Evolutionary conservation across 2,888 invertebrate species (phyloP).

Genomic region (Neria commutata): DNA sequence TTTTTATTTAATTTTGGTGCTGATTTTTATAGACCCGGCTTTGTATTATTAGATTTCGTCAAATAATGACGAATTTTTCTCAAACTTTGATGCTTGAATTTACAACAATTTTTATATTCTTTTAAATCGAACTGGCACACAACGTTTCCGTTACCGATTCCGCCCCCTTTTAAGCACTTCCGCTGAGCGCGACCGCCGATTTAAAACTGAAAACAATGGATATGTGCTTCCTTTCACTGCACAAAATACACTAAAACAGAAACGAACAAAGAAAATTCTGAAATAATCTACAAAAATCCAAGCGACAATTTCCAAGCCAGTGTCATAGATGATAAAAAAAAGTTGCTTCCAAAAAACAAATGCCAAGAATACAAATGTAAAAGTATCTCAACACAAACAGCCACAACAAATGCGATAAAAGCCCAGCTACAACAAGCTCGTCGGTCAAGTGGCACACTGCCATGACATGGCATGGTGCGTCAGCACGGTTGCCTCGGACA

Average conservation of each 20-base stretch:
- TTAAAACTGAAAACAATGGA: constrained; percentile 27
- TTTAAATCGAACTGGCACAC: not conserved
- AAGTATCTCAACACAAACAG: no score
- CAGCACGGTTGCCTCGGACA: no score
- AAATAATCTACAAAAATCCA: constrained; percentile 12
- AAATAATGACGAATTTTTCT: no score
- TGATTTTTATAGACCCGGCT: no score
- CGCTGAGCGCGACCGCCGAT: constrained; percentile 15
- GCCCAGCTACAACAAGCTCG: no score
- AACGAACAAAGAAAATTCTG: not conserved
- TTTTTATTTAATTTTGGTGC: no score
- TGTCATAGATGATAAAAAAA: constrained; percentile 24
- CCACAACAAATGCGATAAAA: not conserved
- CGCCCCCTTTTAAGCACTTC: constrained; percentile 6
- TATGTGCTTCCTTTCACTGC: constrained; percentile 12
- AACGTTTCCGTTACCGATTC: constrained; percentile 8
- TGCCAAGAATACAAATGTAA: not conserved
- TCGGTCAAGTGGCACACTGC: constrained; percentile 12
- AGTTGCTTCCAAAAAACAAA: constrained; percentile 7
- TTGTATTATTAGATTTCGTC: no score
- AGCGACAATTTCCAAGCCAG: constrained; percentile 20
- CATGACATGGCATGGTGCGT: not conserved
- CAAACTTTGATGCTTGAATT: no score
- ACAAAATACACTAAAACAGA: constrained; percentile 11
- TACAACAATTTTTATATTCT: no score